These are phyloP conservation scores for Gouania willdenowi DNA, from an alignment of 2,797 vertebrate species.

Conservation along the genomic window DNA sequence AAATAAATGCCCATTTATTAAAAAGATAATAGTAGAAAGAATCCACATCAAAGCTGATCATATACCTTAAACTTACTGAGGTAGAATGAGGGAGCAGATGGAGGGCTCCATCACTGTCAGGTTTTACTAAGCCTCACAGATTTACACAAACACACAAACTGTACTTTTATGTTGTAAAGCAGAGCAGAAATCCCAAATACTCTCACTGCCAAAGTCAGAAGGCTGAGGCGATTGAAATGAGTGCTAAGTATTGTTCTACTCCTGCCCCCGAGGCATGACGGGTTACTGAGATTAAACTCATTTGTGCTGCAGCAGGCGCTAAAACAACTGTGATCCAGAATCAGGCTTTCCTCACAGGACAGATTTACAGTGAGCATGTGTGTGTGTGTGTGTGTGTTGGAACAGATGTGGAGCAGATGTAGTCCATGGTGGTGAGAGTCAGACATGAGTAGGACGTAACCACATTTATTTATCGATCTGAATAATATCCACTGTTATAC, in stretches of 20 bases:
- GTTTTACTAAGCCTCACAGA: slow-evolving; percentile 26
- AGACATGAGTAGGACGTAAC: slow-evolving; percentile 32
- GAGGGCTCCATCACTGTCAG: slow-evolving; percentile 53
- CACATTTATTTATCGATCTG: too few relatives aligned
- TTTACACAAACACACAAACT: slow-evolving; percentile 9
- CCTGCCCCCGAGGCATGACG: slow-evolving; percentile 33
- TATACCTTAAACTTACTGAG: too few relatives aligned
- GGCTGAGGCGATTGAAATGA: slow-evolving; percentile 57
- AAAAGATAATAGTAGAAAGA: too few relatives aligned
- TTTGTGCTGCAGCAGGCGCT: slow-evolving; percentile 47
- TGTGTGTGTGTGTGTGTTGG: slow-evolving; percentile 2
- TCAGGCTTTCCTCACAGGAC: slow-evolving; percentile 14
- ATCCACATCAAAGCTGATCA: too few relatives aligned
- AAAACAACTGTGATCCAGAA: slow-evolving; percentile 36
- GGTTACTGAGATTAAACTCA: slow-evolving; percentile 59
- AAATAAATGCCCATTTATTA: too few relatives aligned
- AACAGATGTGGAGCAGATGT: slow-evolving; percentile 43
- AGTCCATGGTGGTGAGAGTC: slow-evolving; percentile 35
- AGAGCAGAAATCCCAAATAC: slow-evolving; percentile 19
- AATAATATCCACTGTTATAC: too few relatives aligned
- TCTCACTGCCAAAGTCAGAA: slow-evolving; percentile 28
- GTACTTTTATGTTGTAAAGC: too few relatives aligned
- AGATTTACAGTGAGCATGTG: background rate
- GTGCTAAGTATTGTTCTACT: slow-evolving; percentile 47
- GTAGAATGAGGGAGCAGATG: slow-evolving; percentile 30